These are phyloP conservation scores for Abscondita cerata DNA, from an alignment of 2,888 invertebrate genomes.

Conservation along the genomic window DNA sequence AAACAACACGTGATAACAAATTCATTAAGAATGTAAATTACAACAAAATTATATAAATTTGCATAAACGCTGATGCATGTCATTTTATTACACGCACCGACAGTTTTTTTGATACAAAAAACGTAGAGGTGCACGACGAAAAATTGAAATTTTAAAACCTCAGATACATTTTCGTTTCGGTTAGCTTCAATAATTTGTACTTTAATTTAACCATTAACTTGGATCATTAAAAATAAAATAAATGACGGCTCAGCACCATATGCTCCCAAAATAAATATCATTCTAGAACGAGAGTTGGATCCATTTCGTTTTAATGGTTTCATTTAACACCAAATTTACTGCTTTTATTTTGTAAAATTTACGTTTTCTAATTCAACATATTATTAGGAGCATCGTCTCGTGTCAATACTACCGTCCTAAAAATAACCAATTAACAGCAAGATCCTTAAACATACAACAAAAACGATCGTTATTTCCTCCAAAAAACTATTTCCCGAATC, in stretches of 20 bases:
- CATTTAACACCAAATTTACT: slow-evolving; percentile 29
- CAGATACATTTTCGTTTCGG: slow-evolving; percentile 25
- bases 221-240: slow-evolving; percentile 36
- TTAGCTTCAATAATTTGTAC: slow-evolving; percentile 34
- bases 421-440: slow-evolving; percentile 13
- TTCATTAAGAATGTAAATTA: slow-evolving; percentile 28
- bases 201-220: slow-evolving; percentile 37
- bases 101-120: slow-evolving; percentile 13
- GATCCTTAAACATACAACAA: slow-evolving; percentile 15
- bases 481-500: slow-evolving; percentile 15
- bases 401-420: background rate
- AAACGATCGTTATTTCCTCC: slow-evolving; percentile 32
- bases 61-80: slow-evolving; percentile 22
- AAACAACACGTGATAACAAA: slow-evolving; percentile 23
- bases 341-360: slow-evolving; percentile 23
- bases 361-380: background rate
- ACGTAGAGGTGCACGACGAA: slow-evolving; percentile 17
- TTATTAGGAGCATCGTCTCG: too few relatives aligned
- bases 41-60: slow-evolving; percentile 21
- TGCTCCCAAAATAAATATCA: slow-evolving; percentile 35
- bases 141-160: slow-evolving; percentile 30
- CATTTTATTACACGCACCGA: slow-evolving; percentile 8
- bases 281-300: slow-evolving; percentile 29
- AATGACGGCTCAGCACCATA: slow-evolving; percentile 35
- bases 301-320: slow-evolving; percentile 34